Conservation (phyloP, 2,888 invertebrate genomes). For the Ceriagrion tenellum region DNA sequence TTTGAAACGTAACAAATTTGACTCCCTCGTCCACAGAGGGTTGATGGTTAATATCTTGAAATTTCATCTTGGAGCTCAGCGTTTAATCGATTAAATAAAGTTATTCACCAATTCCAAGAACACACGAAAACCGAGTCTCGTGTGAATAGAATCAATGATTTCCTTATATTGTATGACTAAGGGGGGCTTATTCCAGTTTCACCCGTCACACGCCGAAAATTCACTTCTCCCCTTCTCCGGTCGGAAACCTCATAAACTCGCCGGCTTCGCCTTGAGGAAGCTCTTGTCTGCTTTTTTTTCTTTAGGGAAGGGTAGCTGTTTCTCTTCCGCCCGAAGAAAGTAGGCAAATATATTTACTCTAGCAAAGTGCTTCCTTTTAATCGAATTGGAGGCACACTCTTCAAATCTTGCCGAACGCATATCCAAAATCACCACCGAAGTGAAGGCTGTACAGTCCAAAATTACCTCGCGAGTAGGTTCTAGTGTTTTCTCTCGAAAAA, state of each 20-base stretch:
- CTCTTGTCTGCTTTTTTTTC: no score
- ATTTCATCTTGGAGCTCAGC: no score
- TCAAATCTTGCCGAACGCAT: not conserved
- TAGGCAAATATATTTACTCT: not conserved
- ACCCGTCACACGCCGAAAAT: no score
- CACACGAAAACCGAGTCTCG: not conserved
- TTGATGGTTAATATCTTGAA: no score
- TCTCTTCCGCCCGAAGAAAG: not conserved
- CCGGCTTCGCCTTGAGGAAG: not conserved
- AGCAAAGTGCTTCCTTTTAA: not conserved
- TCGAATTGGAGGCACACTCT: not conserved
- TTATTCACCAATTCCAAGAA: not conserved
- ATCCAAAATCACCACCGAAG: not conserved
- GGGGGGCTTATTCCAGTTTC: not conserved
- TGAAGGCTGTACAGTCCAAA: not conserved
- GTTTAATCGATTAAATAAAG: no score
- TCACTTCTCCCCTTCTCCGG: not conserved
- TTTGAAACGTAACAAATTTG: no score
- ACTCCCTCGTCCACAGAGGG: no score
- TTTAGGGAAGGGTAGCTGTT: not conserved
- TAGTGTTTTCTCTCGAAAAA: no score
- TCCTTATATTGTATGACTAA: not conserved
- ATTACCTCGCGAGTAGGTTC: no score
- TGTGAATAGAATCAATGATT: not conserved
- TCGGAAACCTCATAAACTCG: not conserved